phyloP scores from a whole-genome alignment of 2,888 invertebrate species.

The Phyllotreta striolata region DNA sequence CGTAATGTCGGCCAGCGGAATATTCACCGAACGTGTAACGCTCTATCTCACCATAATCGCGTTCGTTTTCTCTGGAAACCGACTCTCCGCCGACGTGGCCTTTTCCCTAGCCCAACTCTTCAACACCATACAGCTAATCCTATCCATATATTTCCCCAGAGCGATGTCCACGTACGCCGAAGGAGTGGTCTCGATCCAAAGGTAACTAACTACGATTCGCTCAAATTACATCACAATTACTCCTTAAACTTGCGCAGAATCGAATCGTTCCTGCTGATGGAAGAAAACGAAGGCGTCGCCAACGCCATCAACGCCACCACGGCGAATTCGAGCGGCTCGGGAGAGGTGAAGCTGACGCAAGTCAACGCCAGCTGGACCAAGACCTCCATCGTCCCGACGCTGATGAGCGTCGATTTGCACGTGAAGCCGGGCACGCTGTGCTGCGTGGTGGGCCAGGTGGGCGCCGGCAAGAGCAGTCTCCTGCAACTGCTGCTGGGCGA shows the following conservation, averaged over 20 bases:
- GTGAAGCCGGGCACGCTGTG: constrained; percentile 61
- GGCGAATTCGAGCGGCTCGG: background rate
- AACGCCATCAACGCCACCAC: constrained; percentile 4
- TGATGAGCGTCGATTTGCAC: constrained; percentile 63
- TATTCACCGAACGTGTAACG: constrained; percentile 86
- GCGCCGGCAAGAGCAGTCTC: constrained; percentile 74
- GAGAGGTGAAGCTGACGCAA: constrained; percentile 41
- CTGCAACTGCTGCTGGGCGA: constrained; percentile 78
- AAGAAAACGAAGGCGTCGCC: constrained; percentile 42
- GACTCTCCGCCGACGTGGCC: constrained; percentile 69
- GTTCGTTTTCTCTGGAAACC: constrained; percentile 73
- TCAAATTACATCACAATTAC: background rate
- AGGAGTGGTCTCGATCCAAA: constrained; percentile 50
- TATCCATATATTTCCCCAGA: constrained; percentile 51
- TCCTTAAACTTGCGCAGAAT: constrained; percentile 28
- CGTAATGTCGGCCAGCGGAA: constrained; percentile 70
- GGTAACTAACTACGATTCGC: constrained; percentile 28
- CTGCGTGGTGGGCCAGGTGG: constrained; percentile 69
- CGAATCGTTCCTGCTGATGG: constrained; percentile 49
- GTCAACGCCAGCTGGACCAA: constrained; percentile 52
- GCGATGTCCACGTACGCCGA: constrained; percentile 50
- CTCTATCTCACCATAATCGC: constrained; percentile 82
- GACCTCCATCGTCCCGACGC: constrained; percentile 54
- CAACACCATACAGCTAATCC: constrained; percentile 68
- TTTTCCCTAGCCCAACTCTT: constrained; percentile 82